phyloP scores from a whole-genome alignment of 2,113 vertebrate species.

The mouse (Mus musculus) region DNA sequence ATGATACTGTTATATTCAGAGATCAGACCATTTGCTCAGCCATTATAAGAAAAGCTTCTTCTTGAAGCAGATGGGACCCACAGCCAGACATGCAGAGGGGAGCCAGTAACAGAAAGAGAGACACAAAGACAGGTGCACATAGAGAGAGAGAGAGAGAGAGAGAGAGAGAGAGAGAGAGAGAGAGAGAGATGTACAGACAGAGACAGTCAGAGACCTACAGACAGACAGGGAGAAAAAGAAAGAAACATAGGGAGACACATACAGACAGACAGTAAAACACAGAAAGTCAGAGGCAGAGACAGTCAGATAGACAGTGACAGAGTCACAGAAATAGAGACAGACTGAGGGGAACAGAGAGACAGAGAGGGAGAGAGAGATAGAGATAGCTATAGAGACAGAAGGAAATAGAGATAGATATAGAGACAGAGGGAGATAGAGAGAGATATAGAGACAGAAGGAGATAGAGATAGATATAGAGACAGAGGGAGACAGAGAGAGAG shows the following conservation, averaged over 20 bases:
- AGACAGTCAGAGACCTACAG: background rate
- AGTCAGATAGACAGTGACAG: no score
- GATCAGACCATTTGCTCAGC: background rate
- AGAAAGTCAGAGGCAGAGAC: no score
- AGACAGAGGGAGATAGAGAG: no score
- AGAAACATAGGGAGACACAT: no score
- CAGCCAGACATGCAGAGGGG: no score
- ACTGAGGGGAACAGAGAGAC: background rate
- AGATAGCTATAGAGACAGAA: no score
- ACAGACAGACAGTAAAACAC: no score
- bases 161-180: background rate
- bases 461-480: accelerated
- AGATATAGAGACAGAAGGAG: no score
- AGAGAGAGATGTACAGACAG: background rate
- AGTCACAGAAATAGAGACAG: no score
- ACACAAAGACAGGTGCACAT: background rate
- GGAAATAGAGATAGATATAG: no score
- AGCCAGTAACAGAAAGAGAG: background rate
- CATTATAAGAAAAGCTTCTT: background rate
- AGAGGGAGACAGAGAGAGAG: no score
- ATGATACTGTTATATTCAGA: background rate
- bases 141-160: background rate
- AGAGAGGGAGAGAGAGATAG: no score
- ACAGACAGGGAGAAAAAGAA: background rate
- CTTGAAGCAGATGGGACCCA: background rate